Percentiles rank a stretch among this genome's conserved stretches.
phyloP scores from a whole-genome alignment of 2,113 vertebrate species.

The Sylvia atricapilla region DNA sequence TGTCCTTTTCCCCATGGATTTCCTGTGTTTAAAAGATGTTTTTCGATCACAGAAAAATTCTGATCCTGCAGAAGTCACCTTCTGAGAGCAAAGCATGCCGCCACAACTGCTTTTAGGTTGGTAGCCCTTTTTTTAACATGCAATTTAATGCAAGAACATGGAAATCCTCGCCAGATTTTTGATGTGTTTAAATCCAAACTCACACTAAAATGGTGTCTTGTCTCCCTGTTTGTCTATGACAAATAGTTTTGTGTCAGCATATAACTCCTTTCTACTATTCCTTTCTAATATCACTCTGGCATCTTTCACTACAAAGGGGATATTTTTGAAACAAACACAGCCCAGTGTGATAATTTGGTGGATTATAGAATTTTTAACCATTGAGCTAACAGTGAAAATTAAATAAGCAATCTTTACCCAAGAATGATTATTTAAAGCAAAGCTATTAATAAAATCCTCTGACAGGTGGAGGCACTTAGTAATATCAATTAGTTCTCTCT shows the following conservation, averaged over 20 bases:
- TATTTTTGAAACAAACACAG: not conserved
- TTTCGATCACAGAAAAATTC: not conserved
- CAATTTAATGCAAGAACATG: not conserved
- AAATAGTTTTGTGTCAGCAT: not conserved
- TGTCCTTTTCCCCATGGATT: not conserved
- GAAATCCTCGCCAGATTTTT: not conserved
- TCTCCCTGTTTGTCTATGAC: not conserved
- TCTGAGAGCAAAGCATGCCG: not conserved
- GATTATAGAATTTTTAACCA: not conserved
- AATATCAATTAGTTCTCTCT: conserved; percentile 68
- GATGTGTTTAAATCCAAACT: not conserved
- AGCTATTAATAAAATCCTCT: conserved; percentile 51
- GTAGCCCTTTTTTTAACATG: not conserved
- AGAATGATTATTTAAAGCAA: conserved; percentile 56
- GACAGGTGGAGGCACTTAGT: conserved; percentile 62
- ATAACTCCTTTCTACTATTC: not conserved
- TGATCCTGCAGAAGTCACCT: not conserved
- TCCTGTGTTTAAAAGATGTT: not conserved
- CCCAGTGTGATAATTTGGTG: not conserved
- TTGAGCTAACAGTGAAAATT: not conserved
- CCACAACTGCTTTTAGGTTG: not conserved
- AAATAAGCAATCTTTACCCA: conserved; percentile 6
- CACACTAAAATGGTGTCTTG: not conserved
- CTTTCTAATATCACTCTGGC: not conserved
- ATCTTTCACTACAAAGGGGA: not conserved